A percentile compares a stretch with the other conserved stretches of the same genome.
Evolutionary conservation across 2,888 invertebrate genomes (phyloP).

Genomic region (Hydriomena furcata): DNA sequence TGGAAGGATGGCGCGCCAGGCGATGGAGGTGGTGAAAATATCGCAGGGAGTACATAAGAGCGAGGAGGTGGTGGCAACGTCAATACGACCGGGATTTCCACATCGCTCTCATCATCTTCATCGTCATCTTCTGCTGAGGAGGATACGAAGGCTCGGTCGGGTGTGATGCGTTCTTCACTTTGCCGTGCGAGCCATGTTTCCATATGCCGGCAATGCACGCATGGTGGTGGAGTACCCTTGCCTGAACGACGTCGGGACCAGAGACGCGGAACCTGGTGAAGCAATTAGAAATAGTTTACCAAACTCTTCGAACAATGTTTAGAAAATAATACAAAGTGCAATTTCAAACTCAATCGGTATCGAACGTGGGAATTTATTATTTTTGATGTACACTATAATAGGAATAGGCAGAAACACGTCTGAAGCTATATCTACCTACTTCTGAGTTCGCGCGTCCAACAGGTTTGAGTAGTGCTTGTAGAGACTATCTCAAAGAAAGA

Average conservation of each 20-base stretch:
- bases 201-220: conserved; percentile 90
- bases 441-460: neutral
- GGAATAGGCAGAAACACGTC: neutral
- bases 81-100: conserved; percentile 84
- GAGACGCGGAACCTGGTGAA: conserved; percentile 84
- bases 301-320: too few species aligned
- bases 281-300: neutral
- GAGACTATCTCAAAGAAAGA: conserved; percentile 4
- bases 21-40: conserved; percentile 79
- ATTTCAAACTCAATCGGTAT: too few species aligned
- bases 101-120: conserved; percentile 79
- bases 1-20: conserved; percentile 83
- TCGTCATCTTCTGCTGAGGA: conserved; percentile 76
- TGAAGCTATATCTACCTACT: neutral
- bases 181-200: conserved; percentile 87
- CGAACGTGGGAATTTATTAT: neutral
- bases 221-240: conserved; percentile 86
- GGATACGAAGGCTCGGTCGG: conserved; percentile 64
- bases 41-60: conserved; percentile 56
- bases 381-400: too few species aligned
- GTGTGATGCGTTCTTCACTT: conserved; percentile 69
- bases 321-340: too few species aligned
- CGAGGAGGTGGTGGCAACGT: conserved; percentile 83
- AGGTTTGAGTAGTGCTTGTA: neutral
- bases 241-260: conserved; percentile 86